Base-by-base conservation (phyloP, 2,113 vertebrate genomes). In the Furnarius figulus region DNA sequence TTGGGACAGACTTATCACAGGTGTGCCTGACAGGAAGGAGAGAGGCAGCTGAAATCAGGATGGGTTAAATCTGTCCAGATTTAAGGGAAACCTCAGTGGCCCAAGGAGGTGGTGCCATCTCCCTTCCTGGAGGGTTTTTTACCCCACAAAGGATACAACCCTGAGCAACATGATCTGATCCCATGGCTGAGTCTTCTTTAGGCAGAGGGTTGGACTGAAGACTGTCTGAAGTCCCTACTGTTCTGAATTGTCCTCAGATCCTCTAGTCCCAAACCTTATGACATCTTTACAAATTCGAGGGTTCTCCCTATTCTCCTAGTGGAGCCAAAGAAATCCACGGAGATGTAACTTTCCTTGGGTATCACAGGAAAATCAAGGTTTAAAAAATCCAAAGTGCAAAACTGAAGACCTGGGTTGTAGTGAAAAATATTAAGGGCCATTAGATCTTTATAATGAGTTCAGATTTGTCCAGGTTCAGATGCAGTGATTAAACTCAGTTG, bases 101-200 rank as follows among this genome's bases (percentile, higher is more conserved):
- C n/a, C 44, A 49, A 23, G 9, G 7, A 70, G 6, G 16, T 53
- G 16, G 14, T 53, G 6, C 7, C 16, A 21, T 46, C 47, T 46
- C 7, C 20, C 6, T 61, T 33, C 40, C 39, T 65, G 23, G 10
- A 27, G 14, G 6, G 4, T 59, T 70, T 79, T 6, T 20, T 49
- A 8, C 2, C 25, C 25, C 10, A 4, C 8, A 6, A 2, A 14
- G 11, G 6, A 39, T 12, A 33, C 14, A 74, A 6, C 3, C 14
- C 31, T 37, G 28, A 55, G 40, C 28, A 85, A 31, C 5, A 10
- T 56, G 8, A 2, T 50, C 42, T 40, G 14, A 75, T 7, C 3
- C 9, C 16, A 44, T 6, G 7, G 5, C 7, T 61, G 20, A 62
- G 23, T 24, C n/a, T 44, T 19, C 33, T 70, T 27, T 74, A 35